Conservation (phyloP, 2,113 vertebrate species). For the Ibidorhyncha struthersii region DNA sequence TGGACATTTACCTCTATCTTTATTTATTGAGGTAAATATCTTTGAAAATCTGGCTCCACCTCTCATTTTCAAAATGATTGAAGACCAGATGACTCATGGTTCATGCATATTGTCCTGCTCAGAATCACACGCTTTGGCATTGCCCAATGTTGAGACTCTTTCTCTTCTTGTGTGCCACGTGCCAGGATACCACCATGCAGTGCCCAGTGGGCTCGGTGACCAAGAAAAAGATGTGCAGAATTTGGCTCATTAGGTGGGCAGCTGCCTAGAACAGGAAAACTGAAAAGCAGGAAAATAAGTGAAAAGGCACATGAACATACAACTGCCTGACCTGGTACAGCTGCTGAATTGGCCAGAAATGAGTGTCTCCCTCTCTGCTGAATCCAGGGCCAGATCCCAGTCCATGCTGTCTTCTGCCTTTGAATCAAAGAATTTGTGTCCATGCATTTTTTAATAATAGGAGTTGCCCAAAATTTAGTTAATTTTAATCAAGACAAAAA, state of each 20-base stretch:
- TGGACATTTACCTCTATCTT: not conserved
- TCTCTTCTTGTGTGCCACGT: not conserved
- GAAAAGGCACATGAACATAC: not conserved
- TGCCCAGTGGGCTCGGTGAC: no score
- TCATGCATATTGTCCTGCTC: not conserved
- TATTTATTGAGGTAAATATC: not conserved
- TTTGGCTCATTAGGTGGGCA: not conserved
- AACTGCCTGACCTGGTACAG: not conserved
- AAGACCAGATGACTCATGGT: not conserved
- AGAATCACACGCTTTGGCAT: accelerated
- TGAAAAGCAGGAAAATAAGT: not conserved
- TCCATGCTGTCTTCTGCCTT: not conserved
- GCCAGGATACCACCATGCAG: not conserved
- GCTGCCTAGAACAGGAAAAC: not conserved
- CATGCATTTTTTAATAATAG: not conserved
- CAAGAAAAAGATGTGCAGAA: not conserved
- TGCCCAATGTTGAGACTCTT: not conserved
- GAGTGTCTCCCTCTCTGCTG: not conserved
- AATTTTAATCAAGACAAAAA: not conserved
- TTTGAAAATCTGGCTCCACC: not conserved
- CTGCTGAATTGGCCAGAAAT: not conserved
- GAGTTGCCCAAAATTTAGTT: not conserved
- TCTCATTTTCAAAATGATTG: not conserved
- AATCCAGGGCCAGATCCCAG: not conserved
- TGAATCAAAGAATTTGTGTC: not conserved